Base-by-base conservation (phyloP, 2,797 vertebrate genomes). In the Peromyscus melanophrys region DNA sequence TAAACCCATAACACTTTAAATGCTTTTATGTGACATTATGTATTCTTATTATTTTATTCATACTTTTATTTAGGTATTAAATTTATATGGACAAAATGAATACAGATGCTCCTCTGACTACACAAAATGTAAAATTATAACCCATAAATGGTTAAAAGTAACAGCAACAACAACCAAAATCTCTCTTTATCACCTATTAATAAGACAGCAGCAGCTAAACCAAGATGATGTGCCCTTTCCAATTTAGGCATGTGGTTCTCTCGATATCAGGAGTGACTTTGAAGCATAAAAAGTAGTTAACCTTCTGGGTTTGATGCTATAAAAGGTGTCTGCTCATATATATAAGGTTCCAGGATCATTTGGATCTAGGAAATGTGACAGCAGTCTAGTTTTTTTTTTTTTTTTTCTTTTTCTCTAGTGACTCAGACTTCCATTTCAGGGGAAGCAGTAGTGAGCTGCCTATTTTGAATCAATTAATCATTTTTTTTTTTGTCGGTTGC, bases 271-370 rank as follows among this genome's bases (percentile, higher is more conserved):
- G 89, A 97, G 83, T 97, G 95, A 98, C 89, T 96, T 92, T 95
- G 90, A 97, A 97, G 80, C 96, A 97, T 96, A 98, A 92, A 92
- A 95, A 92, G 76, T 57, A 94, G 71, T 97, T 97, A 97, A 94
- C 97, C 95, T 97, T 90, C 63, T 78, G 94, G 93, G 81, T 69
- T 55, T 73, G 87, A 93, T 93, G 86, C 94, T 94, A 61, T 88
- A 96, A 97, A 97, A 90, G 71, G 80, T 92, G 86, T 96, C 89
- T 93, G 81, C 89, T 96, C 93, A n/a, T 90, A 90, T 46, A 85
- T 95, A 21, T 89, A n/a, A 40, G 80, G 69, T 96, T 96, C 82
- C 85, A 96, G 85, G 94, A 96, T 97, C 91, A 85, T 96, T 97
- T 90, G 87, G 92, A 96, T 97, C 92, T 97, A 97, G 96, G 80